Conservation (phyloP, 2,888 invertebrate species). For the Drosophila algonquin region DNA sequence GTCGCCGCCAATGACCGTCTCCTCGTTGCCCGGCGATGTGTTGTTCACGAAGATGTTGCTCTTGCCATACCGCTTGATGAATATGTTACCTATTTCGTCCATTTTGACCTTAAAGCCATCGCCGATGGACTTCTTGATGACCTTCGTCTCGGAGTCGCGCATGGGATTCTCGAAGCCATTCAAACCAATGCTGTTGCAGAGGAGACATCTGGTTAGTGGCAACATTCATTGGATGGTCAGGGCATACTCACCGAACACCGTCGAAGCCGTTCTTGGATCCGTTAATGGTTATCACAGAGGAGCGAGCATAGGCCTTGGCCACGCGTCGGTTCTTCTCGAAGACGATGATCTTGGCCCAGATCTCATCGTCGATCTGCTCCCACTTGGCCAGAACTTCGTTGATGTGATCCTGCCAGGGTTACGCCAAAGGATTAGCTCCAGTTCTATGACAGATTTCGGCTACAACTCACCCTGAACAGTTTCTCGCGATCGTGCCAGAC, state of each 20-base stretch:
- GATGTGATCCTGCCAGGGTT: slow-evolving; percentile 92
- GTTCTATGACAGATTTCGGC: neutral
- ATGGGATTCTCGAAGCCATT: slow-evolving; percentile 98
- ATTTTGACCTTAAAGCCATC: slow-evolving; percentile 90
- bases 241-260: slow-evolving; percentile 91
- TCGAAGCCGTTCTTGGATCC: slow-evolving; percentile 98
- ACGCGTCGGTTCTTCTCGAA: slow-evolving; percentile 97
- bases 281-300: slow-evolving; percentile 97
- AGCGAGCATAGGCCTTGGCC: slow-evolving; percentile 98
- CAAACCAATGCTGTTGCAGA: slow-evolving; percentile 91
- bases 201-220: neutral
- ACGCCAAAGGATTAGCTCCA: neutral
- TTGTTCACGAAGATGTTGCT: slow-evolving; percentile 88
- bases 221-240: neutral
- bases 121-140: slow-evolving; percentile 95
- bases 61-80: slow-evolving; percentile 88
- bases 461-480: slow-evolving; percentile 91
- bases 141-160: slow-evolving; percentile 96
- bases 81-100: slow-evolving; percentile 89
- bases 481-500: slow-evolving; percentile 97
- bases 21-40: slow-evolving; percentile 84
- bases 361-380: slow-evolving; percentile 98
- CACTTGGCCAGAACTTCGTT: slow-evolving; percentile 98
- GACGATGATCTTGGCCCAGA: slow-evolving; percentile 99
- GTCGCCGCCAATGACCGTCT: slow-evolving; percentile 88